Base-by-base conservation (phyloP, 2,797 vertebrate species). In the Meda fulgida region DNA sequence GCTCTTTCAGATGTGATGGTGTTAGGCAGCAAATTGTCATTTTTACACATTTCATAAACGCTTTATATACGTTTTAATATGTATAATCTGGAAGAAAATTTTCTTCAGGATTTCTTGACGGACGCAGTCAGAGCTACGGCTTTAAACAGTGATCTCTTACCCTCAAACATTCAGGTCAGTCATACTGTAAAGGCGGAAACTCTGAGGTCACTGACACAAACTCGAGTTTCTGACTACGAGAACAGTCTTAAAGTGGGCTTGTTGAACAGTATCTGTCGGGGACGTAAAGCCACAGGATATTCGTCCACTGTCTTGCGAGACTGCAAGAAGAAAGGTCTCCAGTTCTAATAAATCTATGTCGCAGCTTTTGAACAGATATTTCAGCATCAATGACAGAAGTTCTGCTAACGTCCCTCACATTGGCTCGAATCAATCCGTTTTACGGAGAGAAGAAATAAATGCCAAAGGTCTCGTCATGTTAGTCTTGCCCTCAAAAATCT, bases 181-280 rank as follows among this genome's bases (percentile, higher is more conserved):
- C 70, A 19, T 38, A 76, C 63, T 65, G 40, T 29, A 83, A 76
- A 76, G 65, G 65, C 79, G 70, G 58, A 76, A 76, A 65, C 19
- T 65, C 55, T 13, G 81, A 83, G 58, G 23, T 66, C 72, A 66
- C 81, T 0, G 55, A 14, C 8, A 51, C 60, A 63, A 92, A 84
- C 65, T 65, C 86, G n/a, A 84, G 86, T 88, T 92, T 89, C 85
- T 82, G 86, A 91, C 77, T 66, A n/a, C 6, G 4, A 48, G 26
- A 31, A 7, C 31, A 55, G 34, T 76, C 48, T 55, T 34, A 76
- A 3, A 10, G 19, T 36, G 6, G 1, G 55, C 51, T 43, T 13
- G 43, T 40, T 43, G 11, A 46, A 4, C 10, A 11, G 10, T 11
- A 3, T n/a, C 6, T 21, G n/a, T 19, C 11, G 18, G 29, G n/a